phyloP scores from a whole-genome alignment of 1,140 invertebrate species.

The Drosophila pandora region DNA sequence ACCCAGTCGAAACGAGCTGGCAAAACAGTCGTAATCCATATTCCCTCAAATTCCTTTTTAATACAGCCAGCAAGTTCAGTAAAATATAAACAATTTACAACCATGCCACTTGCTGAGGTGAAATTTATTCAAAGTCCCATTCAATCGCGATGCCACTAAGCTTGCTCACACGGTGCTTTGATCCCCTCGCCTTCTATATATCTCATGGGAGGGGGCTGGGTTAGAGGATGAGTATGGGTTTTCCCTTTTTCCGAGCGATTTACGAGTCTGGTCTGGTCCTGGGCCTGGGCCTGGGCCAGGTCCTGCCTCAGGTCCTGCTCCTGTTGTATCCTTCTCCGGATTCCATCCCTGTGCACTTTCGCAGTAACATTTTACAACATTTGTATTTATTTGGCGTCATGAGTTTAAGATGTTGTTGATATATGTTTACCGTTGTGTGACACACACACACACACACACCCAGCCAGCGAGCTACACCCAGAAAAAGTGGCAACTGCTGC shows the following conservation, averaged over 20 bases:
- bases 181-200: neutral
- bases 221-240: slow-evolving; percentile 2
- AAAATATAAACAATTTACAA: slow-evolving; percentile 56
- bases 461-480: neutral
- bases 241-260: slow-evolving; percentile 48
- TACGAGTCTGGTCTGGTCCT: slow-evolving; percentile 38
- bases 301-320: neutral
- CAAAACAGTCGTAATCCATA: slow-evolving; percentile 41
- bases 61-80: slow-evolving; percentile 37
- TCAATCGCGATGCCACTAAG: slow-evolving; percentile 54
- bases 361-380: slow-evolving; percentile 76
- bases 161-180: slow-evolving; percentile 37
- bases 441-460: slow-evolving; percentile 46
- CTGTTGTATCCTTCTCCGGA: slow-evolving; percentile 6
- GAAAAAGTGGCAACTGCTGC: slow-evolving; percentile 54
- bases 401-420: slow-evolving; percentile 82
- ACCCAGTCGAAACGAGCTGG: slow-evolving; percentile 25
- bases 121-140: slow-evolving; percentile 53
- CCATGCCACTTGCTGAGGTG: slow-evolving; percentile 39
- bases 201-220: neutral
- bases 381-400: slow-evolving; percentile 81
- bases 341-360: slow-evolving; percentile 57
- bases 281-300: neutral
- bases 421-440: slow-evolving; percentile 72
- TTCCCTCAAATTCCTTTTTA: slow-evolving; percentile 49